A percentile compares a stretch with the other conserved stretches of the same genome.
Evolutionary conservation across 2,888 invertebrate genomes (phyloP).

Genomic region (Acanthococcus lagerstroemiae): DNA sequence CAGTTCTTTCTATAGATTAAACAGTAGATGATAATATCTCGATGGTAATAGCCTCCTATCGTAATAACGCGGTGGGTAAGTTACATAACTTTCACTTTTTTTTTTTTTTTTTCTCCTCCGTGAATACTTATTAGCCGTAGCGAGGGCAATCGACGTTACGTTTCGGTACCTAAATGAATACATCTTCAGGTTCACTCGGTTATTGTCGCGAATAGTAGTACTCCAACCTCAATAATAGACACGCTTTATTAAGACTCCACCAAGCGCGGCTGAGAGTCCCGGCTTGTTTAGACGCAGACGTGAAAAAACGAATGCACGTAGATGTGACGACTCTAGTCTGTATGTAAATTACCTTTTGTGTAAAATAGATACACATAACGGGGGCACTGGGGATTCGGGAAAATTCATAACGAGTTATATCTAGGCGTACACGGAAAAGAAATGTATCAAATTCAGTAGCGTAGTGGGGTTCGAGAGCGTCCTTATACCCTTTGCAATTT

Average conservation of each 20-base stretch:
- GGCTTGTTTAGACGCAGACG: too few relatives aligned
- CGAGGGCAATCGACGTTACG: constrained; percentile 17
- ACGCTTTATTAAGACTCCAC: not conserved
- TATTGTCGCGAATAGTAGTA: constrained; percentile 9
- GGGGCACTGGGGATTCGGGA: too few relatives aligned
- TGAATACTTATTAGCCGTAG: constrained; percentile 12
- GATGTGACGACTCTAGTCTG: too few relatives aligned
- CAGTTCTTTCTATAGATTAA: not conserved
- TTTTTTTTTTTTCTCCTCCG: not conserved
- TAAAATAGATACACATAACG: too few relatives aligned
- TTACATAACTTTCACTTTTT: constrained; percentile 25
- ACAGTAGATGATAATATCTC: constrained; percentile 14
- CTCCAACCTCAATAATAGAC: not conserved
- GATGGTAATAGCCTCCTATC: constrained; percentile 23
- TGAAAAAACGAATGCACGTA: too few relatives aligned
- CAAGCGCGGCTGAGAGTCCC: too few relatives aligned
- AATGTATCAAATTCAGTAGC: too few relatives aligned
- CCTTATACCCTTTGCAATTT: too few relatives aligned
- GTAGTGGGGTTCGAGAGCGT: too few relatives aligned
- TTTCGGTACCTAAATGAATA: constrained; percentile 19
- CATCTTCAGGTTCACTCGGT: constrained; percentile 25
- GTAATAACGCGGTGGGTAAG: constrained; percentile 1
- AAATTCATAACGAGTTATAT: too few relatives aligned
- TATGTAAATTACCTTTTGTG: too few relatives aligned
- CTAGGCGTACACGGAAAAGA: too few relatives aligned